Base-by-base conservation (phyloP, 2,797 vertebrate genomes). In the Cephalopachus bancanus region DNA sequence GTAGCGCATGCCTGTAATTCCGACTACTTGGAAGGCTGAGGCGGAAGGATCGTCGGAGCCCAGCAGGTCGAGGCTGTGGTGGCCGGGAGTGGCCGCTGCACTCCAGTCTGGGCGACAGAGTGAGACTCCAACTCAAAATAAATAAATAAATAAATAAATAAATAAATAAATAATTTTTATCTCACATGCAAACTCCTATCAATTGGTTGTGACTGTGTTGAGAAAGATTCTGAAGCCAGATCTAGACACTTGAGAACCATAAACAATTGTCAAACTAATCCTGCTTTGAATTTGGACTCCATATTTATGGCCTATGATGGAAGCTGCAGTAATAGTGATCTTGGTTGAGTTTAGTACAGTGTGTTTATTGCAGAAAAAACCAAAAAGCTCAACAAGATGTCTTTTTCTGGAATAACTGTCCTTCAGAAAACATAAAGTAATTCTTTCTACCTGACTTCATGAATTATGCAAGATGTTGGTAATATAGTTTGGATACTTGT, bases 371-470 rank as follows among this genome's bases (percentile, higher is more conserved):
- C 44, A 44, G 44, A 44, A 44, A 44, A 44, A 44, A 37, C 37
- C 37, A 37, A 37, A 51, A 89, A 55, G 44, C 44, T n/a, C 33
- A 79, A 83, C 69, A 30, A 14, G 15, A 15, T 84, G 59, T 53
- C 12, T 51, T 93, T 88, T 67, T 65, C 49, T 64, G 10, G 60
- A 33, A 7, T 51, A 37, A 89, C 7, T n/a, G 26, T 91, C 10
- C 51, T 91, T 95, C 51, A 60, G 78, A 33, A 91, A 80, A 44
- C 44, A 55, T 17, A 83, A 74, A 90, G 15, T 15, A 87, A 64
- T 72, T 65, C 62, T 83, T 94, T 72, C 71, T 72, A 51, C 86
- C 76, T 94, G 90, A 22, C 57, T 94, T 93, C 51, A 65, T 60
- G 55, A 83, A 83, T 53, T 62, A 53, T 57, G 16, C 51, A 87